Evolutionary conservation across 30 jellyfish, hydroid and myxozoan genomes (phyloP).

Genomic region (Pseudorhiza aurosa): DNA sequence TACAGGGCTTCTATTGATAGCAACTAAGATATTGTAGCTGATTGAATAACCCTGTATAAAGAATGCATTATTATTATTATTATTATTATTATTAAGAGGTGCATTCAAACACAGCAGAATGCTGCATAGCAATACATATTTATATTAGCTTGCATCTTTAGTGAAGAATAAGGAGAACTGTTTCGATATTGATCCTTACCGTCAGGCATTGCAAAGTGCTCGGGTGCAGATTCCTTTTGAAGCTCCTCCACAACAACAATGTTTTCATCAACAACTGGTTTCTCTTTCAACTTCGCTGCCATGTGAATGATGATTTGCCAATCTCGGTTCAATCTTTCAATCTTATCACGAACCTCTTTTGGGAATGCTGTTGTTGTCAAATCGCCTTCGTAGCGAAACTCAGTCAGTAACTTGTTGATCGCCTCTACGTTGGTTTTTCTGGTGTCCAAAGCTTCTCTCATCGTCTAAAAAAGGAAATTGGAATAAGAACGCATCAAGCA

Average conservation of each 20-base stretch:
- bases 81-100: too few relatives aligned
- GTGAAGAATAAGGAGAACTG: too few relatives aligned
- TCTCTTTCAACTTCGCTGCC: conserved; percentile 76
- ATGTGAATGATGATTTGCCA: conserved; percentile 91
- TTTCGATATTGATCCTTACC: too few relatives aligned
- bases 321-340: conserved; percentile 80
- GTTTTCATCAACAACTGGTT: conserved; percentile 63
- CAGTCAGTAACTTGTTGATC: conserved; percentile 74
- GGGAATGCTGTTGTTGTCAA: conserved; percentile 88
- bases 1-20: too few relatives aligned
- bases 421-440: conserved; percentile 90
- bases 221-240: conserved; percentile 70
- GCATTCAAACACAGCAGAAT: too few relatives aligned
- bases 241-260: conserved; percentile 78
- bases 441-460: conserved; percentile 83
- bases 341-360: conserved; percentile 93
- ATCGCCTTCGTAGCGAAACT: conserved; percentile 92
- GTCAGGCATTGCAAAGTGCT: conserved; percentile 53
- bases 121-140: too few relatives aligned
- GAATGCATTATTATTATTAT: too few relatives aligned
- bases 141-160: too few relatives aligned
- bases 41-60: too few relatives aligned
- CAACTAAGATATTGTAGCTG: too few relatives aligned
- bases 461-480: too few relatives aligned
- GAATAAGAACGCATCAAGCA: too few relatives aligned